Evolutionary conservation across 2,797 vertebrate species (phyloP), one percentile per base, ranked within the genome.

Genomic region (Heterohyrax brucei): DNA sequence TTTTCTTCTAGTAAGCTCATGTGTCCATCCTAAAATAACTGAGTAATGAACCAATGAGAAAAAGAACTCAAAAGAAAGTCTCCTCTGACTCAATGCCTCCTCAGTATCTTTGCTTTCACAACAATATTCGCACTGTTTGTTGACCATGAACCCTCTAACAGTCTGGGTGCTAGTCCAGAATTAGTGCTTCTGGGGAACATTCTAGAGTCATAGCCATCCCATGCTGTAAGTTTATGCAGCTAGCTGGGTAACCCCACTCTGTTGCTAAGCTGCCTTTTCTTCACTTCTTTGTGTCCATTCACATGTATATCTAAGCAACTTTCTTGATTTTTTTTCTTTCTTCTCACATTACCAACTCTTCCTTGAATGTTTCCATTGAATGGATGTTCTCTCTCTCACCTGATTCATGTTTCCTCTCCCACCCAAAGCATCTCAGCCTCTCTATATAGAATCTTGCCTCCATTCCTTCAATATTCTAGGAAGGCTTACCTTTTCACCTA

Each of bases 301-400:
- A 87, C 53, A 64, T 30, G 70, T 70, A 61, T 68, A 19, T 79
- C 26, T 26, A 85, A 75, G n/a, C 44, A 85, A 10, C 68, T 62
- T 64, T 59, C 21, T 75, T 66, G 68, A 62, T n/a, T 77, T 91
- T n/a, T 77, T 91, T 64, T 56, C 66, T 83, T 44, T 33, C n/a
- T 82, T 89, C 10, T 81, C 21, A 61, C 44, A 22, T 33, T 13
- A 21, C 28, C 68, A 81, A 6, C 19, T 46, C 78, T 87, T 62
- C 5, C n/a, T n/a, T 56, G 61, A 33, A 48, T 89, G 44, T 86
- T 88, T 78, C 46, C 68, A 24, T 44, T 0, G 0, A n/a, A 66
- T 26, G 56, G 39, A 16, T 73, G 22, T 59, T 92, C 73, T 19
- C 70, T 66, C 53, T 14, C 10, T 82, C 44, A 56, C 33, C 33